A percentile compares a stretch with the other conserved stretches of the same genome.
Conservation (phyloP, 2,113 vertebrate species). For the Eira barbara region DNA sequence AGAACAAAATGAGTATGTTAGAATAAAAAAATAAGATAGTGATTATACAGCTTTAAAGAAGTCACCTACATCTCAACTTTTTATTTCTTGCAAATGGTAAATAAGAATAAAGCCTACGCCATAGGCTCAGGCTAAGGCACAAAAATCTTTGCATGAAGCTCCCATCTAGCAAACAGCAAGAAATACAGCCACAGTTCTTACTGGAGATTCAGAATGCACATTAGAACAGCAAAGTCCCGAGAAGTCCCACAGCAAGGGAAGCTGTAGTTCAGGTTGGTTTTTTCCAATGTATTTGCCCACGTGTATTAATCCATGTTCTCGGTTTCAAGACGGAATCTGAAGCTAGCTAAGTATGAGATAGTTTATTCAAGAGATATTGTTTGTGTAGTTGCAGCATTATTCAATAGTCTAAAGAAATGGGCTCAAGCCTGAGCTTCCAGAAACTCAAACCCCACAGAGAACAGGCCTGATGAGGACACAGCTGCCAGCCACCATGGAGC, state of each 20-base stretch:
- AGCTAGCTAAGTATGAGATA: background rate
- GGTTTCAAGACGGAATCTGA: background rate
- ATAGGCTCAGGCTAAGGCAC: background rate
- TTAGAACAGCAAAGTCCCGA: background rate
- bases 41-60: background rate
- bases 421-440: background rate
- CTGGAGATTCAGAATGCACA: no score
- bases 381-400: background rate
- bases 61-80: background rate
- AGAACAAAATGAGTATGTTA: background rate
- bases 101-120: background rate
- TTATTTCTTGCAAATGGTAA: background rate
- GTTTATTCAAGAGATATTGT: background rate
- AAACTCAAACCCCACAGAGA: background rate
- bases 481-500: background rate
- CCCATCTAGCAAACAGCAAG: background rate
- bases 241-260: background rate
- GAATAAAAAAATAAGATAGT: background rate
- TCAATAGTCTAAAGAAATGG: background rate
- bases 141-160: background rate
- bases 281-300: background rate
- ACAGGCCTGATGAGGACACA: background rate
- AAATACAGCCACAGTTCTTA: background rate
- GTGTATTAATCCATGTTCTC: background rate
- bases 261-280: background rate